phyloP scores from a whole-genome alignment of 2,888 invertebrate genomes.

The Siphlonurus alternatus region DNA sequence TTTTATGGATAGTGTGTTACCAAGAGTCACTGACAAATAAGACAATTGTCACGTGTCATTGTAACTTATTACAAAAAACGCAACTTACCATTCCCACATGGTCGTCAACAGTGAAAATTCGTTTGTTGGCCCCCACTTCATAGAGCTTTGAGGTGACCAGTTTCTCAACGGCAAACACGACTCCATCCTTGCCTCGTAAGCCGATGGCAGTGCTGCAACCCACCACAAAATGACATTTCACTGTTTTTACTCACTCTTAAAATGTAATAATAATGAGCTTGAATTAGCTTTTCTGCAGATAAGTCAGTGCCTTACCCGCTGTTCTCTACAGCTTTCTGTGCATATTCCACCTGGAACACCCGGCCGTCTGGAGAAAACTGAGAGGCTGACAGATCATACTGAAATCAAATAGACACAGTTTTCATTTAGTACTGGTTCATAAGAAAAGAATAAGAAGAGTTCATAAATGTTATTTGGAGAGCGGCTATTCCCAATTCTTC shows the following conservation, averaged over 20 bases:
- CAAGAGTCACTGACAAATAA: conserved; percentile 1
- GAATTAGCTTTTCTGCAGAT: neutral
- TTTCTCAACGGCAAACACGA: conserved; percentile 96
- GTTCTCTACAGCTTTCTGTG: conserved; percentile 96
- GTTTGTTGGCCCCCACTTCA: conserved; percentile 77
- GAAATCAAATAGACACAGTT: conserved; percentile 23
- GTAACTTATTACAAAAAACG: too few relatives aligned
- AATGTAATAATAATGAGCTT: neutral
- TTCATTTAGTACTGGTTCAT: too few relatives aligned
- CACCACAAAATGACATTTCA: conserved; percentile 5
- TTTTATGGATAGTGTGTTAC: neutral
- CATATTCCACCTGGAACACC: conserved; percentile 99
- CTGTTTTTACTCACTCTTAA: too few relatives aligned
- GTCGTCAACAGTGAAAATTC: conserved; percentile 82
- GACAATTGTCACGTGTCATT: too few relatives aligned
- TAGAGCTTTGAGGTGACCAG: conserved; percentile 84
- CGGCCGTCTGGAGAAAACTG: conserved; percentile 99
- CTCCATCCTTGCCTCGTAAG: conserved; percentile 85
- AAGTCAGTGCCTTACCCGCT: conserved; percentile 46
- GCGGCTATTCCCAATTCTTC: too few relatives aligned
- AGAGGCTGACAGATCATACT: conserved; percentile 99
- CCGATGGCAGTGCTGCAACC: conserved; percentile 69
- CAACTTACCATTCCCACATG: conserved; percentile 85
- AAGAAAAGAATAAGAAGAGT: too few relatives aligned
- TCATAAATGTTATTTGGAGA: too few relatives aligned